These are phyloP conservation scores for Poeciliopsis prolifica DNA, from an alignment of 2,113 vertebrate genomes.

Conservation along the genomic window DNA sequence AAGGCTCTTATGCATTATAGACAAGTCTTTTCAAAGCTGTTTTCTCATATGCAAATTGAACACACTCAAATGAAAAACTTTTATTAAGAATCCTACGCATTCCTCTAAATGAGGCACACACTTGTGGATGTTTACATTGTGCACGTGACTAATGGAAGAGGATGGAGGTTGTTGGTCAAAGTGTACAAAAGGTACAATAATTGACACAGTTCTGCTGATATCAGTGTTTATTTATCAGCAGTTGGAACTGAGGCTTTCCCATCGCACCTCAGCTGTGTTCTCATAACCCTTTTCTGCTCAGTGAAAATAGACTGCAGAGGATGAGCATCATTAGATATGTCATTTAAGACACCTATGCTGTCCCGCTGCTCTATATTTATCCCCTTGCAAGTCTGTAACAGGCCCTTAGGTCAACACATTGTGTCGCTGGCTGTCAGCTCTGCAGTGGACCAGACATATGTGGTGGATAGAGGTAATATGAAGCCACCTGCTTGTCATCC, in stretches of 20 bases:
- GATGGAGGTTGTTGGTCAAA: constrained; percentile 47
- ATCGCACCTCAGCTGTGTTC: constrained; percentile 26
- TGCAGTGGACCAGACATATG: constrained; percentile 61
- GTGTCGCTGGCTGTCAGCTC: constrained; percentile 66
- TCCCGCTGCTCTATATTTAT: constrained; percentile 70
- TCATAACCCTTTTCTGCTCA: constrained; percentile 47
- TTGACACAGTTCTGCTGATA: constrained; percentile 44
- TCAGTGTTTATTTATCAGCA: constrained; percentile 54
- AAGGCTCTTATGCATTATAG: constrained; percentile 82
- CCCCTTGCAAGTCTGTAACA: constrained; percentile 59
- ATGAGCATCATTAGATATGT: constrained; percentile 71
- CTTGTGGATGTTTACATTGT: constrained; percentile 69
- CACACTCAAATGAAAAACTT: constrained; percentile 60
- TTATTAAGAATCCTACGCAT: constrained; percentile 60
- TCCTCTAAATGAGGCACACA: constrained; percentile 56
- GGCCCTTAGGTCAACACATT: constrained; percentile 64
- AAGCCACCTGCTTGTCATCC: constrained; percentile 52
- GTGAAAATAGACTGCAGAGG: constrained; percentile 48
- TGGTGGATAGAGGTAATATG: constrained; percentile 54
- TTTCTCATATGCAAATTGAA: constrained; percentile 77
- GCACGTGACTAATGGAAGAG: constrained; percentile 18
- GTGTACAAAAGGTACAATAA: constrained; percentile 41
- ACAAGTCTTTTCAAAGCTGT: constrained; percentile 76
- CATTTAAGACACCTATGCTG: constrained; percentile 67
- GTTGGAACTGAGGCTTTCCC: constrained; percentile 32